Evolutionary conservation across 2,888 invertebrate species (phyloP).

Genomic region (Pemphredon lugubris): DNA sequence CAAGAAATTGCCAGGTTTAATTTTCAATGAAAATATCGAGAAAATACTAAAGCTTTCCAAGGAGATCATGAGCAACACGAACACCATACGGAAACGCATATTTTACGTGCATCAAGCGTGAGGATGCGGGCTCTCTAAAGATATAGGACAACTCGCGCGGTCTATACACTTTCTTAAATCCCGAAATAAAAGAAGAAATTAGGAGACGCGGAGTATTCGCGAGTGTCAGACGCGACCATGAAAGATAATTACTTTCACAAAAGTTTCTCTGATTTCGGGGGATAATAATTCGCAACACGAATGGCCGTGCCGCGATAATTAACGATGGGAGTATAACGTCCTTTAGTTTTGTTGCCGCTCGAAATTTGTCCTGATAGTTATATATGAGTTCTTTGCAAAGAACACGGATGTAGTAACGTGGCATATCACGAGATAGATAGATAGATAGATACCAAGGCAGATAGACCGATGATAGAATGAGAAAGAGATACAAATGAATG

Average conservation of each 20-base stretch:
- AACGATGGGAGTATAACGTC: conserved; percentile 18
- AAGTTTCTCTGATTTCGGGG: conserved; percentile 21
- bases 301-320: conserved; percentile 12
- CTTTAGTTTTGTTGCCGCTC: conserved; percentile 1
- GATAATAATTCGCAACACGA: conserved; percentile 22
- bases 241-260: conserved; percentile 28
- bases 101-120: conserved; percentile 22
- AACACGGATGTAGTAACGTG: conserved; percentile 24
- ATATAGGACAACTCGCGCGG: conserved; percentile 4
- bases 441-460: conserved; percentile 30
- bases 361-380: neutral
- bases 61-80: neutral
- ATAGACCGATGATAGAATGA: conserved; percentile 26
- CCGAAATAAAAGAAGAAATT: conserved; percentile 18
- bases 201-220: conserved; percentile 31
- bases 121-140: conserved; percentile 39
- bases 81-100: neutral
- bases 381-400: conserved; percentile 1
- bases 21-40: too few relatives aligned
- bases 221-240: conserved; percentile 21
- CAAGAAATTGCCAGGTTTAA: too few relatives aligned
- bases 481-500: conserved; percentile 69
- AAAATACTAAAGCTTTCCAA: neutral
- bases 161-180: conserved; percentile 3
- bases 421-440: conserved; percentile 37